Conservation (phyloP, 37 sponge, comb jelly and placozoan genomes). For the Halichondria panicea region DNA sequence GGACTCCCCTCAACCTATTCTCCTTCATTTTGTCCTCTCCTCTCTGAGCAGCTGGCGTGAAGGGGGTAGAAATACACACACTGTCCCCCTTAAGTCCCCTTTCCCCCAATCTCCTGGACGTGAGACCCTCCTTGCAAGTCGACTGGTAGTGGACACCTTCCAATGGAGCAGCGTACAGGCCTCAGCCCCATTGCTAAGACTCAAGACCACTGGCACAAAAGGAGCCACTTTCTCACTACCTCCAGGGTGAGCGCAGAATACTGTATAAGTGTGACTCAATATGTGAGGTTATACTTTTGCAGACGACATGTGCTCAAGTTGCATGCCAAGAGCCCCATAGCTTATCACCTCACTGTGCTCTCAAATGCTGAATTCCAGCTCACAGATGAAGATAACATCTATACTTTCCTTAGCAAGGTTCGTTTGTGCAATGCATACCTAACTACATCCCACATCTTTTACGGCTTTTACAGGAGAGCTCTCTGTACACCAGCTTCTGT, state of each 20-base stretch:
- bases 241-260: conserved; percentile 48
- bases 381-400: conserved; percentile 39
- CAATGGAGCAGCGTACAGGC: conserved; percentile 48
- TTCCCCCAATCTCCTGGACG: not conserved
- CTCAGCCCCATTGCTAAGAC: conserved; percentile 17
- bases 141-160: conserved; percentile 52
- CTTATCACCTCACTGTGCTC: conserved; percentile 61
- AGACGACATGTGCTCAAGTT: conserved; percentile 60
- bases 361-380: conserved; percentile 52
- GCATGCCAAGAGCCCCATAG: conserved; percentile 49
- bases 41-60: conserved; percentile 76
- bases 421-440: too few species aligned
- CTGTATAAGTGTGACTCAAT: not conserved
- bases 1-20: conserved; percentile 60
- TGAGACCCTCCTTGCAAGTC: conserved; percentile 23
- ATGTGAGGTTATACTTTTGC: not conserved
- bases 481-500: too few species aligned
- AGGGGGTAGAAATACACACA: conserved; percentile 18
- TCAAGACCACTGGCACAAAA: conserved; percentile 51
- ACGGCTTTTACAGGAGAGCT: too few species aligned
- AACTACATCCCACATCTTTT: too few species aligned
- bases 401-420: conserved; percentile 47
- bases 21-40: conserved; percentile 56
- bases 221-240: conserved; percentile 44
- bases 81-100: not conserved